Conservation (phyloP, 2,113 vertebrate genomes). For the Strigops habroptila region DNA sequence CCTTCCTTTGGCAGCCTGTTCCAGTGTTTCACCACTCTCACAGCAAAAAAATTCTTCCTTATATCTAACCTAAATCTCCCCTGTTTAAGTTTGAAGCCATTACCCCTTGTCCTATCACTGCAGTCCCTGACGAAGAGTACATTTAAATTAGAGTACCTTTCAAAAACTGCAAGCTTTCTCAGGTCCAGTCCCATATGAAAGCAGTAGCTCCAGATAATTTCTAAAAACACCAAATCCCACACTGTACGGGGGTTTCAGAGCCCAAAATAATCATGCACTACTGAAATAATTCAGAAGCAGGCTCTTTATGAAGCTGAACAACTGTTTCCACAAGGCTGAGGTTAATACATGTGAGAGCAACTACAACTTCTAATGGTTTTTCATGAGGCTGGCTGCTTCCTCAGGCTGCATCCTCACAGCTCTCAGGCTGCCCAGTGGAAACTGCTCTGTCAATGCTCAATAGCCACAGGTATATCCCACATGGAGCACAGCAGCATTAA, state of each 20-base stretch:
- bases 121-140: not conserved
- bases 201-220: not conserved
- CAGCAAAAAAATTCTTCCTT: not conserved
- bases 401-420: not conserved
- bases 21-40: not conserved
- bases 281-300: not conserved
- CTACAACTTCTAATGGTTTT: not conserved
- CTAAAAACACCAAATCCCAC: not conserved
- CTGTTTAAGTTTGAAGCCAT: not conserved
- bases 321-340: not conserved
- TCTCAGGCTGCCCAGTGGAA: not conserved
- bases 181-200: not conserved
- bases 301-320: not conserved
- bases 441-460: not conserved
- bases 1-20: not conserved
- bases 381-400: not conserved
- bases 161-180: not conserved
- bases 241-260: not conserved
- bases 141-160: not conserved
- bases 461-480: not conserved
- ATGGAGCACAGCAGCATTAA: not conserved
- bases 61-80: not conserved
- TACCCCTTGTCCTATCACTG: not conserved
- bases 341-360: not conserved
- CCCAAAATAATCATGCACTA: not conserved